These are phyloP conservation scores for Cosmopolites sordidus DNA, from an alignment of 2,888 invertebrate genomes.

Conservation along the genomic window DNA sequence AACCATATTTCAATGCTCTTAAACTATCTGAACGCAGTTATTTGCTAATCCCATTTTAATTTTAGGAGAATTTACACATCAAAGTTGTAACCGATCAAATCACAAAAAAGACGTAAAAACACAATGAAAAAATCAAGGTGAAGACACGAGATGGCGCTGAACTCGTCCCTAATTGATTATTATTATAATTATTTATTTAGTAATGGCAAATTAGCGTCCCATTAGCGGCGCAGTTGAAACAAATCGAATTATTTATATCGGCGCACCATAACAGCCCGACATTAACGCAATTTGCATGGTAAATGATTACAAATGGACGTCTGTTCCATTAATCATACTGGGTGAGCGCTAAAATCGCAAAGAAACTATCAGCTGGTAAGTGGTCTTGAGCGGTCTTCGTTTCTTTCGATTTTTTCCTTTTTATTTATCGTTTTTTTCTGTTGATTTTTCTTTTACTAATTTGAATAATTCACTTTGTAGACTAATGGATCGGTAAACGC, in stretches of 20 bases:
- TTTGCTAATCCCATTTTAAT: no score
- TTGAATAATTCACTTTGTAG: no score
- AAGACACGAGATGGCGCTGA: background rate
- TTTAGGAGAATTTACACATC: no score
- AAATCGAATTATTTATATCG: slow-evolving; percentile 21
- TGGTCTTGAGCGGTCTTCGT: no score
- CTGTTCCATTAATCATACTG: slow-evolving; percentile 13
- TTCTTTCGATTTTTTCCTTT: no score
- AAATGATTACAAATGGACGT: slow-evolving; percentile 19
- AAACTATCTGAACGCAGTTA: no score
- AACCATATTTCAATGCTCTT: no score
- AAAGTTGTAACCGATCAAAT: no score
- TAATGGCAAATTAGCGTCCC: slow-evolving; percentile 9
- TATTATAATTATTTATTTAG: slow-evolving; percentile 15
- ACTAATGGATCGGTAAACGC: no score
- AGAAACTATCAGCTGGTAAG: background rate
- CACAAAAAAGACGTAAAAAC: background rate
- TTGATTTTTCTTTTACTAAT: no score
- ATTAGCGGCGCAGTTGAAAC: slow-evolving; percentile 17
- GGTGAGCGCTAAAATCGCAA: background rate
- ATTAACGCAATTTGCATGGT: slow-evolving; percentile 20
- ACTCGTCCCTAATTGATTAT: slow-evolving; percentile 4
- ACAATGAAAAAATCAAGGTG: background rate
- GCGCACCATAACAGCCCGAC: slow-evolving; percentile 13
- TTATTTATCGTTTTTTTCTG: no score